phyloP scores from a whole-genome alignment of 1,140 invertebrate genomes.

The Galendromus occidentalis region DNA sequence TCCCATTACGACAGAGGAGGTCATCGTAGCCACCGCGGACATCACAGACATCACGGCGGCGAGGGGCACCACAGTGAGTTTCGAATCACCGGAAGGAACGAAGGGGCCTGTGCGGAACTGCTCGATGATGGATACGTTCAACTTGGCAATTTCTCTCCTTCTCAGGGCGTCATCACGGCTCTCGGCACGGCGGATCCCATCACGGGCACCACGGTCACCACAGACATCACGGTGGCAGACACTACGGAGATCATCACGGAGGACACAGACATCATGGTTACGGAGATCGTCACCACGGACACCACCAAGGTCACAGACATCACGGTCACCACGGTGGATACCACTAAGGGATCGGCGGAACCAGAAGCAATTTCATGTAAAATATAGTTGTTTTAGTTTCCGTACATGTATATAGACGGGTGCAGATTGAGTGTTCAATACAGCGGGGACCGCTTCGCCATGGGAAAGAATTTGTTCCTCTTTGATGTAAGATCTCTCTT shows the following conservation, averaged over 20 bases:
- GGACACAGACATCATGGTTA: not conserved
- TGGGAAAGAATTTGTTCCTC: no score
- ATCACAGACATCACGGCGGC: not conserved
- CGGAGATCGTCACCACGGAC: not conserved
- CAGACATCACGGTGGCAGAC: slow-evolving; percentile 8
- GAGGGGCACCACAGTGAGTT: not conserved
- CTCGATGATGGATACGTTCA: no score
- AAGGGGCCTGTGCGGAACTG: no score
- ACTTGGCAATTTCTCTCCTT: not conserved
- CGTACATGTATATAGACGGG: no score
- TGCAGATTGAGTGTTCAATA: no score
- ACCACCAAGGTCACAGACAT: not conserved
- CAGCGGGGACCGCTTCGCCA: no score
- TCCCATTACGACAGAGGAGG: not conserved
- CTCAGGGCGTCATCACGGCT: not conserved
- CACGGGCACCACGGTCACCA: not conserved
- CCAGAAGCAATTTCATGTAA: no score
- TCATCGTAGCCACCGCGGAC: not conserved
- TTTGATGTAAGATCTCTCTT: no score
- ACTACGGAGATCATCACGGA: slow-evolving; percentile 4
- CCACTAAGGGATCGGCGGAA: no score
- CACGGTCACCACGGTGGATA: no score
- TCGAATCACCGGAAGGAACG: no score
- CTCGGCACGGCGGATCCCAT: not conserved
- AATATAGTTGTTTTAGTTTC: no score